Evolutionary conservation across 2,888 invertebrate species (phyloP), one percentile per base, ranked within the genome.

Genomic region (Leptopilina myrica): DNA sequence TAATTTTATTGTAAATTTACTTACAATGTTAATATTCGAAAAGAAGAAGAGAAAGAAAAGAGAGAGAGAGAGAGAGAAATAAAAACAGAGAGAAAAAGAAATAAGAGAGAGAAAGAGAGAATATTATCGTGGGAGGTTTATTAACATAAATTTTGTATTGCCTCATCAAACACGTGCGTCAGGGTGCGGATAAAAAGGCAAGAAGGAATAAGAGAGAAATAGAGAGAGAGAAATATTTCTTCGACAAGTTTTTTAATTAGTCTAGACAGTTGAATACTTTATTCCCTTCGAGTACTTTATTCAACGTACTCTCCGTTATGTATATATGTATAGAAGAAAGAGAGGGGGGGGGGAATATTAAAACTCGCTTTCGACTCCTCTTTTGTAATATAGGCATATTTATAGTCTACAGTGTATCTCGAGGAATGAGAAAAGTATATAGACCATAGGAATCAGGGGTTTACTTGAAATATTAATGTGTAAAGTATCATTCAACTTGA

Each of bases 261-360:
- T 73, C 73, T 73, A 73, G 73, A 73, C 73, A 73, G 73, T 56
- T 73, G 33, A 14, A 73, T 73, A 73, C 73, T 73, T 73, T 33
- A 73, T 56, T 73, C n/a, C 53, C 69, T 53, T 73, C 53, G 53
- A 73, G 69, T 73, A 73, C 69, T 73, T 73, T 73, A 73, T 73
- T 73, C 73, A 73, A 73, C 14, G 26, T 26, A 26, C 73, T 73
- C 53, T 12, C 53, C 9, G 49, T 49, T 49, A 49, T 49, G 9
- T 46, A 46, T 46, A 49, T 49, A 9, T 49, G 11, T 49, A 49
- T 33, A 33, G 53, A 26, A 3, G 20, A 20, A 3, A 15, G 62
- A 20, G 62, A 20, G 20, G 62, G 62, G 49, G 62, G 62, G 20
- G 62, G 62, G 49, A 56, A 69, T 73, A 73, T 73, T 73, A 73